Percentiles rank a stretch among this genome's conserved stretches.
phyloP scores from a whole-genome alignment of 1,140 invertebrate genomes.

The Zeugodacus cucurbitae region DNA sequence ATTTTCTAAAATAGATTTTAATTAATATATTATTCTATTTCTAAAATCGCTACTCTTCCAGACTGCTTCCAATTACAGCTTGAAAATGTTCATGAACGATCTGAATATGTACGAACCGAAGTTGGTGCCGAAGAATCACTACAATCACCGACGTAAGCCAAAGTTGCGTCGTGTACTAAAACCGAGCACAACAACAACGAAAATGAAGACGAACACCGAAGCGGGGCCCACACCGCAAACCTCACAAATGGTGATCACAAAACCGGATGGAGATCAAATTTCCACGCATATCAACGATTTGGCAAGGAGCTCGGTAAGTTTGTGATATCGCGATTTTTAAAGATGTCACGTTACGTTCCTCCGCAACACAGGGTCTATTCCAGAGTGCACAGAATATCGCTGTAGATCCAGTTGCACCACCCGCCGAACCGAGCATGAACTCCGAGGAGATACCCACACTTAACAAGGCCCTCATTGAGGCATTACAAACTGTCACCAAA shows the following conservation, averaged over 20 bases:
- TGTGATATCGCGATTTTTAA: no score
- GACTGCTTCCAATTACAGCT: slow-evolving; percentile 51
- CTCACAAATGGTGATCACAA: slow-evolving; percentile 6
- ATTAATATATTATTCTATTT: not conserved
- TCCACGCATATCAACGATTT: not conserved
- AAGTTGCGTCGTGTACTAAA: not conserved
- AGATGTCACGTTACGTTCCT: no score
- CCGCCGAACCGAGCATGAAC: not conserved
- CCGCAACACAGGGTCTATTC: not conserved
- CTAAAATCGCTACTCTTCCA: not conserved
- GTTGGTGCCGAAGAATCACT: slow-evolving; percentile 49
- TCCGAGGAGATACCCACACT: slow-evolving; percentile 8
- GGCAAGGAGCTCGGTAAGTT: not conserved
- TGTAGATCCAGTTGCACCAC: not conserved
- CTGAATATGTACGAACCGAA: slow-evolving; percentile 57
- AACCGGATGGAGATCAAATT: slow-evolving; percentile 25
- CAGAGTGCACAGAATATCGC: not conserved
- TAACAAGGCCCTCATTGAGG: slow-evolving; percentile 50
- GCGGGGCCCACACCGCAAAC: not conserved
- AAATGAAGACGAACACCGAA: not conserved
- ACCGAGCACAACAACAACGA: not conserved
- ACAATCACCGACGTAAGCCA: not conserved
- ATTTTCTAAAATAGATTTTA: not conserved
- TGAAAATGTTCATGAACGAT: slow-evolving; percentile 61
- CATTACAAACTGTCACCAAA: slow-evolving; percentile 54